These are phyloP conservation scores for Nemapogon koenigi DNA, from an alignment of 2,888 invertebrate genomes.

Conservation along the genomic window DNA sequence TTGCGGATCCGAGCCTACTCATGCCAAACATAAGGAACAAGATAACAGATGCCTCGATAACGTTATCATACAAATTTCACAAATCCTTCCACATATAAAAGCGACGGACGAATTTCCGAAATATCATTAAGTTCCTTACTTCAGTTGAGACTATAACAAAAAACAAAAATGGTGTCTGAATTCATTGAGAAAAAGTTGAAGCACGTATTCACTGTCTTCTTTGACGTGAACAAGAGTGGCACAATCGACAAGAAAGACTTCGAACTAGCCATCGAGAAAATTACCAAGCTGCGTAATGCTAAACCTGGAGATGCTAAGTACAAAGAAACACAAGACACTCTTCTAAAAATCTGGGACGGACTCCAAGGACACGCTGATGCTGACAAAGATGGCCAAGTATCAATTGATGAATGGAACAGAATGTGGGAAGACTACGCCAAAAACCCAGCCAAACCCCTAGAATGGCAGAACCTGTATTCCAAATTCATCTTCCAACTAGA, in stretches of 20 bases:
- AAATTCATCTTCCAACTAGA: conserved; percentile 88
- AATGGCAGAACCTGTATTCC: conserved; percentile 87
- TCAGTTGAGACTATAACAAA: no score
- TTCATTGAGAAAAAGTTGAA: conserved; percentile 89
- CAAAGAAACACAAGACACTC: conserved; percentile 73
- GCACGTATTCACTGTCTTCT: conserved; percentile 86
- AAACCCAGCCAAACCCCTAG: conserved; percentile 73
- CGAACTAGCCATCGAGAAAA: conserved; percentile 83
- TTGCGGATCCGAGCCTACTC: conserved; percentile 1
- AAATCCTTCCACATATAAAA: conserved; percentile 1
- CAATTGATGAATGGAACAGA: conserved; percentile 85
- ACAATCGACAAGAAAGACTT: conserved; percentile 88
- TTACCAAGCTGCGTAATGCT: conserved; percentile 82
- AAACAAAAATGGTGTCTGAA: conserved; percentile 79
- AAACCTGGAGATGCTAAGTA: conserved; percentile 73
- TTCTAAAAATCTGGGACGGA: conserved; percentile 85
- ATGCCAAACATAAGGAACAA: not conserved
- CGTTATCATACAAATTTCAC: conserved; percentile 5
- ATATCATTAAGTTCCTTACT: not conserved
- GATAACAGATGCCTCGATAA: conserved; percentile 2
- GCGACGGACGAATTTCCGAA: not conserved
- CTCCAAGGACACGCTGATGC: conserved; percentile 81
- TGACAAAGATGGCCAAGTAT: conserved; percentile 85
- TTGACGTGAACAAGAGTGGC: conserved; percentile 88
- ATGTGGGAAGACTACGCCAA: conserved; percentile 86